These are phyloP conservation scores for Scaptomyza flava DNA, from an alignment of 2,888 invertebrate genomes.

Conservation along the genomic window DNA sequence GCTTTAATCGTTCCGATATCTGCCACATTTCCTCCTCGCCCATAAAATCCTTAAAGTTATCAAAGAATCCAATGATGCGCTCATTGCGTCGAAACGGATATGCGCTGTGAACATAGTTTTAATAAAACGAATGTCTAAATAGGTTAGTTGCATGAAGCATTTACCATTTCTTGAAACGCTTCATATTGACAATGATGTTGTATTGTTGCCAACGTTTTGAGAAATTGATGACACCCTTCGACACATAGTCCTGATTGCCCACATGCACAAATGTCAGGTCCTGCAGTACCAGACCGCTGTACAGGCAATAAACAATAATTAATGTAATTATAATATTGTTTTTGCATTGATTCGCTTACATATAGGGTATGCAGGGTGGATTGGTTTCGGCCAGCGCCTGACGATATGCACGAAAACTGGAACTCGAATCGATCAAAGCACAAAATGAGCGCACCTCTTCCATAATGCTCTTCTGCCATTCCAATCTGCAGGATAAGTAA, in stretches of 20 bases:
- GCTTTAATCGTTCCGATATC: conserved; percentile 98
- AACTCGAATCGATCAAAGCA: conserved; percentile 98
- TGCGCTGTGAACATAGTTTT: conserved; percentile 86
- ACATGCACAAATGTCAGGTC: conserved; percentile 99
- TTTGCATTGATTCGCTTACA: conserved; percentile 87
- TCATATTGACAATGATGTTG: conserved; percentile 99
- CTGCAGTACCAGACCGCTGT: conserved; percentile 97
- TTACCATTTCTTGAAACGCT: conserved; percentile 97
- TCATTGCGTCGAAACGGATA: conserved; percentile 97
- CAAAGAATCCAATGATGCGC: conserved; percentile 96
- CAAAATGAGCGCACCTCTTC: conserved; percentile 97
- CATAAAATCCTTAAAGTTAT: conserved; percentile 97
- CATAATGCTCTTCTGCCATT: conserved; percentile 96
- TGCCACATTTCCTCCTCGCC: conserved; percentile 99
- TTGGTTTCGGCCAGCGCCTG: conserved; percentile 96
- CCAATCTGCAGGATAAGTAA: conserved; percentile 88
- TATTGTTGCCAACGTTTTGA: conserved; percentile 99
- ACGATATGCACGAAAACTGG: conserved; percentile 98
- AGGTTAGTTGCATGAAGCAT: too few species aligned
- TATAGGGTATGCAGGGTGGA: conserved; percentile 99
- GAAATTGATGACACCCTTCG: conserved; percentile 96
- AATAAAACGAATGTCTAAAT: too few species aligned
- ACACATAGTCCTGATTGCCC: conserved; percentile 95
- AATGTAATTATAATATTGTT: too few species aligned
- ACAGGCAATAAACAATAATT: background rate